Percentiles rank a stretch among this genome's conserved stretches.
Conservation (phyloP, 2,113 vertebrate species). For the Urocitellus parryii region DNA sequence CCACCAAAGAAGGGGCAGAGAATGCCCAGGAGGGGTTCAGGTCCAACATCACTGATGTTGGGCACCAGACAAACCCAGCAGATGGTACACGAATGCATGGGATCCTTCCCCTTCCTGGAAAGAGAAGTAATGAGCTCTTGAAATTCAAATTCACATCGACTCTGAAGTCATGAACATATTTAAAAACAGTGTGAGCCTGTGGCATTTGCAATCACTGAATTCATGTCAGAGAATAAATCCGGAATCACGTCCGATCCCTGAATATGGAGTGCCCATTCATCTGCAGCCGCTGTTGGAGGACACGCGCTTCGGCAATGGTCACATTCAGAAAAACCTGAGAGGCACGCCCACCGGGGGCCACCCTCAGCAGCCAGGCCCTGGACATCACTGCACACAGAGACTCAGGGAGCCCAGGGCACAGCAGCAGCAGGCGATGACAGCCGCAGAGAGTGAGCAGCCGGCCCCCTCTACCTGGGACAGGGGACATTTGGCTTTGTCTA, state of each 20-base stretch:
- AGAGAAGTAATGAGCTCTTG: slow-evolving; percentile 36
- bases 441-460: rapidly evolving
- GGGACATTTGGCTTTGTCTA: not conserved
- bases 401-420: not conserved
- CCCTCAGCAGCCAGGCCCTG: not conserved
- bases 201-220: slow-evolving; percentile 53
- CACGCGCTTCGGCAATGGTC: not conserved
- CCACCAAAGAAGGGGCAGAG: not conserved
- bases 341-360: rapidly evolving
- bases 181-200: slow-evolving; percentile 16
- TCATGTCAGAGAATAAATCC: slow-evolving; percentile 50
- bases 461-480: not conserved
- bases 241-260: not conserved
- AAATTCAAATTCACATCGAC: slow-evolving; percentile 57
- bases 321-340: not conserved
- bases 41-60: not conserved
- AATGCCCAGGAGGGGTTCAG: not conserved
- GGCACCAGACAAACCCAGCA: not conserved
- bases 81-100: not conserved
- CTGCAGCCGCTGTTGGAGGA: not conserved
- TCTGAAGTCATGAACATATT: slow-evolving; percentile 54
- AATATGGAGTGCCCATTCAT: not conserved
- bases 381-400: not conserved
- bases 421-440: not conserved
- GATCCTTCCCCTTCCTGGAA: not conserved